A percentile compares a stretch with the other conserved stretches of the same genome.
Conservation (phyloP, 1,140 invertebrate genomes). For the Brachionus asplanchnoidis region DNA sequence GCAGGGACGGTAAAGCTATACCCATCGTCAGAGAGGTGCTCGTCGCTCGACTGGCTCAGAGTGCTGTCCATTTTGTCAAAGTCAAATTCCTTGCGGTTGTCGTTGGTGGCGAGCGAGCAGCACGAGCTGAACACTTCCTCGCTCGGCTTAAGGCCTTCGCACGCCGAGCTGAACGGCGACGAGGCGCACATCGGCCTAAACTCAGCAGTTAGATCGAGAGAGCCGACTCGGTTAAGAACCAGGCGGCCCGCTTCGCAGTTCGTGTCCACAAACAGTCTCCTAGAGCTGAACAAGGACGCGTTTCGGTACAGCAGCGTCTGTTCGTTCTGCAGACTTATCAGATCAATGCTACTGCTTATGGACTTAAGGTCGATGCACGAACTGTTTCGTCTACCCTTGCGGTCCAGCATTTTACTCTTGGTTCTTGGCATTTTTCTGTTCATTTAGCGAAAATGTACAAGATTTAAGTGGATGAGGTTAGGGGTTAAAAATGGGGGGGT, state of each 20-base stretch:
- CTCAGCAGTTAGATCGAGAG: background rate
- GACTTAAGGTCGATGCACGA: conserved; percentile 56
- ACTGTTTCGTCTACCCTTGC: conserved; percentile 71
- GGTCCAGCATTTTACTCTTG: conserved; percentile 61
- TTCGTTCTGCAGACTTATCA: background rate
- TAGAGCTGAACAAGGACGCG: background rate
- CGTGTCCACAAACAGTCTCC: background rate
- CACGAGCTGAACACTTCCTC: background rate
- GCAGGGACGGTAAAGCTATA: background rate
- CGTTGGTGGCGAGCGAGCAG: background rate
- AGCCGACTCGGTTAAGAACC: background rate
- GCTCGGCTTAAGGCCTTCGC: background rate
- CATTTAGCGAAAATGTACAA: conserved; percentile 58
- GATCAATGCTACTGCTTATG: conserved; percentile 21
- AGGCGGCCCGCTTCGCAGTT: background rate
- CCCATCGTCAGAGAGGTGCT: background rate
- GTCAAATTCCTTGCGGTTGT: background rate
- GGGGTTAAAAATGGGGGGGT: background rate
- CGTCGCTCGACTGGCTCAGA: background rate
- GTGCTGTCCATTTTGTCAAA: background rate
- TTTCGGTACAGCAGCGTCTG: background rate
- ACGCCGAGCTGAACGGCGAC: background rate
- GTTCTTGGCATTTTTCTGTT: conserved; percentile 54
- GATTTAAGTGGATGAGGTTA: background rate
- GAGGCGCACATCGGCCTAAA: background rate